Base-by-base conservation (phyloP, 2,113 vertebrate species). In the Chaetodon auriga region DNA sequence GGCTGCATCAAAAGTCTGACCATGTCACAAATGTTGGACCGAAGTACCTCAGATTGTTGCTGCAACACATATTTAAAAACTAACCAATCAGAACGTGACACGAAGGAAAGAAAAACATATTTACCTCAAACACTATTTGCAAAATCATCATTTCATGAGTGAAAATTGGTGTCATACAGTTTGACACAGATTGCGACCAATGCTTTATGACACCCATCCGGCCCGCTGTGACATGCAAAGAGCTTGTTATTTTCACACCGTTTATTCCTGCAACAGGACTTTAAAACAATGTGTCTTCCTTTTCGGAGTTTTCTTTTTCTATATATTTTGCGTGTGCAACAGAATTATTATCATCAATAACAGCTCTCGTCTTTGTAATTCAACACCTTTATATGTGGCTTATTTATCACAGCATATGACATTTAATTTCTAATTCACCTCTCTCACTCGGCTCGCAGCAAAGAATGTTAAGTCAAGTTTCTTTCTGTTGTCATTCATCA, bases 401-500 rank as follows among this genome's bases (percentile, higher is more conserved):
- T 68, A 70, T 85, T 75, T 71, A 63, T 81, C 41, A 75, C 65
- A 60, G 36, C 55, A 48, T 6, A 57, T 35, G 55, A 41, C 49
- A 41, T 76, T 63, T 55, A 57, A 55, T 84, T 74, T 36, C 46
- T 57, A 51, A 66, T 77, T 76, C 25, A 65, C 41, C 36, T 71
- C 30, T 30, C 69, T 75, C 68, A 49, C 14, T 10, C 61, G 30
- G 70, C 58, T 25, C 43, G 58, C 48, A 25, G 54, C 64, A 61
- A 76, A 58, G 21, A 63, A 82, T 51, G 30, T 86, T 72, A 63
- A 81, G 70, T 69, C 53, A 72, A 63, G 60, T 87, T 65, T 80
- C 63, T 58, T 53, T 80, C 13, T 41, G 46, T 61, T 76, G 53
- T 43, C 41, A 68, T 88, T 88, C 54, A 82, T 87, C 81, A 74